Percentiles rank a stretch among this genome's conserved stretches.
Evolutionary conservation across 2,113 vertebrate genomes (phyloP).

Genomic region (Sylvietta virens): DNA sequence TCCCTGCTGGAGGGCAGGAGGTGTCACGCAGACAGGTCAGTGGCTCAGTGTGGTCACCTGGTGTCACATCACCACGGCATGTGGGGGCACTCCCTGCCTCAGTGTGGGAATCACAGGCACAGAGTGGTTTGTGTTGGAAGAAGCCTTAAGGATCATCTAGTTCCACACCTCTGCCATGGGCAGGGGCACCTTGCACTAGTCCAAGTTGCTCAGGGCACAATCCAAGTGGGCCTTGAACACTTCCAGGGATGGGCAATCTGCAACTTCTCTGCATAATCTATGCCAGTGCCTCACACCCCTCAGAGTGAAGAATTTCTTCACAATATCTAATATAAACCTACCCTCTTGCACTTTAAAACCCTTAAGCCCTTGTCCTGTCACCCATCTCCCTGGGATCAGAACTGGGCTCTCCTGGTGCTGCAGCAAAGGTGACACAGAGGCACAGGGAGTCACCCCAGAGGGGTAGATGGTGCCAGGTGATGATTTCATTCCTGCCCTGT

Average conservation of each 20-base stretch:
- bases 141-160: not conserved
- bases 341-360: not conserved
- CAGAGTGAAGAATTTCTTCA: not conserved
- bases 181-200: not conserved
- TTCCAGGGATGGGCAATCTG: not conserved
- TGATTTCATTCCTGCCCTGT: not conserved
- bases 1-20: not conserved
- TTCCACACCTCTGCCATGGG: not conserved
- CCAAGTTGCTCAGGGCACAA: not conserved
- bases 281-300: not conserved
- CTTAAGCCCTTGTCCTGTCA: not conserved
- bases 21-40: accelerated
- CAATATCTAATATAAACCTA: not conserved
- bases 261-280: not conserved
- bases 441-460: not conserved
- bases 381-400: not conserved
- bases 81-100: not conserved
- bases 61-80: accelerated
- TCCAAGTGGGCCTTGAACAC: not conserved
- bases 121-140: not conserved
- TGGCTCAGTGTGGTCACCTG: not conserved
- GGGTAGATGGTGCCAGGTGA: accelerated
- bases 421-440: not conserved
- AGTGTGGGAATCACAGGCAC: not conserved
- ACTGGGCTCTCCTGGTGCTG: not conserved